These are phyloP conservation scores for Chromobotia macracanthus DNA, from an alignment of 2,797 vertebrate species.

Conservation along the genomic window DNA sequence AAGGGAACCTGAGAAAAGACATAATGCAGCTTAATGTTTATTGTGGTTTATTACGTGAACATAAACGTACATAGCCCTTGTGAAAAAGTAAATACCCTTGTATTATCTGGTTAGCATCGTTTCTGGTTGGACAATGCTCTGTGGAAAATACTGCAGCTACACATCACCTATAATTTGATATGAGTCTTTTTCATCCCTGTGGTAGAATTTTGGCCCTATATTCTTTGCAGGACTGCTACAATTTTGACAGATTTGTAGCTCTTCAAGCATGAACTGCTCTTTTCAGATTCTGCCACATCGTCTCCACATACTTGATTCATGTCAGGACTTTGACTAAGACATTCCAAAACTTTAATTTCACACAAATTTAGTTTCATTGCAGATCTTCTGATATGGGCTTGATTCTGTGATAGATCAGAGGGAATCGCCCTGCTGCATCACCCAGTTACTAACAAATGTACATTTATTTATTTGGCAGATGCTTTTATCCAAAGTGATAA, in stretches of 20 bases:
- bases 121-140: background rate
- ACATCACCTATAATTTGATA: background rate
- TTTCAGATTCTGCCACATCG: background rate
- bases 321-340: background rate
- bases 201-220: background rate
- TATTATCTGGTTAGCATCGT: background rate
- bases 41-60: background rate
- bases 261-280: background rate
- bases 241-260: background rate
- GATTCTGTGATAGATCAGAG: background rate
- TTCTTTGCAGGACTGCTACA: background rate
- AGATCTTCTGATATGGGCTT: background rate
- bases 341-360: background rate
- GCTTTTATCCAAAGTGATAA: background rate
- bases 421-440: background rate
- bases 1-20: background rate
- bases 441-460: too few relatives aligned
- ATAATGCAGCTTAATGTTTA: background rate
- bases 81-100: background rate
- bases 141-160: background rate
- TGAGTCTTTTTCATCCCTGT: background rate
- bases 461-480: background rate
- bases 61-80: background rate
- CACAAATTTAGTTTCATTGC: background rate
- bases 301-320: background rate